phyloP scores from a whole-genome alignment of 30 jellyfish, hydroid and myxozoan species.

The Hydractinia symbiolongicarpus region DNA sequence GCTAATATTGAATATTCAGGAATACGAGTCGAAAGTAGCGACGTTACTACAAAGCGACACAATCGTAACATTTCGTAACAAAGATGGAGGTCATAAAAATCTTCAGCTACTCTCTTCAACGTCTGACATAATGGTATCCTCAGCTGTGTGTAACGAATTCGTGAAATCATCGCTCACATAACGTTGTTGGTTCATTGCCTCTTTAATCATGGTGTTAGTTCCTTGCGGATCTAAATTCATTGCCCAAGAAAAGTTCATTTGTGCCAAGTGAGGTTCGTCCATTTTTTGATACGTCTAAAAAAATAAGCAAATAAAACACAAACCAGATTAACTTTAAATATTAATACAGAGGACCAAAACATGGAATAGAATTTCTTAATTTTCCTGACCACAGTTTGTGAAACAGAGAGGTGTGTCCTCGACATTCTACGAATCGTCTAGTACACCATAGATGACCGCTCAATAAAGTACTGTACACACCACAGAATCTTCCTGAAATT shows the following conservation, averaged over 20 bases:
- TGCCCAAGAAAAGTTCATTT: constrained; percentile 91
- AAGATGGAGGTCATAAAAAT: background rate
- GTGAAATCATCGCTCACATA: constrained; percentile 38
- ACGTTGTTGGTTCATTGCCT: constrained; percentile 59
- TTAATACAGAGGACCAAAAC: background rate
- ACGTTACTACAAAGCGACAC: no score
- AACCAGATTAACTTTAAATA: no score
- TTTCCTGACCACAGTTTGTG: no score
- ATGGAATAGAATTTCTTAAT: background rate
- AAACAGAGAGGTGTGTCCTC: no score
- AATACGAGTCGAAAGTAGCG: no score
- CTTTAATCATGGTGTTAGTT: constrained; percentile 78
- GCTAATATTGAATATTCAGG: no score
- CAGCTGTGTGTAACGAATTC: background rate
- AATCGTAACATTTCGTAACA: no score
- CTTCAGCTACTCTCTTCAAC: background rate
- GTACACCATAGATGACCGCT: no score
- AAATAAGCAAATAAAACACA: background rate
- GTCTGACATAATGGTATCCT: constrained; percentile 22
- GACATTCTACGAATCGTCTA: no score
- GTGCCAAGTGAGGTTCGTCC: constrained; percentile 72
- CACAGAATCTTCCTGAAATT: no score
- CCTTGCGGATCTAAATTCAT: constrained; percentile 90
- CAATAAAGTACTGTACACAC: no score
- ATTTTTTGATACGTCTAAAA: constrained; percentile 57